These are phyloP conservation scores for Antennarius striatus DNA, from an alignment of 2,113 vertebrate genomes.

Conservation along the genomic window DNA sequence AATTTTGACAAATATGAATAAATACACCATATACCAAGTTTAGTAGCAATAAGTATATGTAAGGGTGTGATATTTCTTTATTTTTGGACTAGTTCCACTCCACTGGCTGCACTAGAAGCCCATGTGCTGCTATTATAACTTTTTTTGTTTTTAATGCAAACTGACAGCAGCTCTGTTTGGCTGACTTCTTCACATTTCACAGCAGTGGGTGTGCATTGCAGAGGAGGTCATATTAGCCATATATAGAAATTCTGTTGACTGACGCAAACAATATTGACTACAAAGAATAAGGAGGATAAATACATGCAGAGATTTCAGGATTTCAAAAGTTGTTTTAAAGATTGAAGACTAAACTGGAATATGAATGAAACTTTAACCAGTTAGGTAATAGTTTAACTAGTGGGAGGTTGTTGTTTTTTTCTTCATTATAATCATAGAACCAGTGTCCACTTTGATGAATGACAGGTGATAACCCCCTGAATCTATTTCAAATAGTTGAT, in stretches of 20 bases:
- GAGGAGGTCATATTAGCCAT: slow-evolving; percentile 10
- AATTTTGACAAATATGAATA: no score
- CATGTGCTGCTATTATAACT: slow-evolving; percentile 7
- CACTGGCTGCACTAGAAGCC: slow-evolving; percentile 3
- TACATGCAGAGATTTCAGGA: slow-evolving; percentile 1
- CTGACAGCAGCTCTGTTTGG: slow-evolving; percentile 32
- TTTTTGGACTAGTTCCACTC: slow-evolving; percentile 6
- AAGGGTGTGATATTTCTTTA: neutral
- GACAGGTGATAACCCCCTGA: no score
- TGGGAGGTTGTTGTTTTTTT: no score
- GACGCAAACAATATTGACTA: slow-evolving; percentile 16
- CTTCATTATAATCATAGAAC: no score
- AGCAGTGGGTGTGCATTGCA: slow-evolving; percentile 15
- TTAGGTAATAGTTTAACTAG: no score
- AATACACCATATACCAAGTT: no score
- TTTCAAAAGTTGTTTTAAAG: neutral
- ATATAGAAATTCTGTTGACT: slow-evolving; percentile 7
- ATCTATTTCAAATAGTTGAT: neutral
- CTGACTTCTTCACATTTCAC: slow-evolving; percentile 34
- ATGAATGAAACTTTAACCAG: neutral
- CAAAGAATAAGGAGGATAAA: slow-evolving; percentile 2
- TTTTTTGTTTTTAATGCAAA: slow-evolving; percentile 9
- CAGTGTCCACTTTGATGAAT: no score
- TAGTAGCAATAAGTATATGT: no score
- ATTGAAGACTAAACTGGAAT: neutral